Base-by-base conservation (phyloP, 2,113 vertebrate species). In the Corythoichthys intestinalis region DNA sequence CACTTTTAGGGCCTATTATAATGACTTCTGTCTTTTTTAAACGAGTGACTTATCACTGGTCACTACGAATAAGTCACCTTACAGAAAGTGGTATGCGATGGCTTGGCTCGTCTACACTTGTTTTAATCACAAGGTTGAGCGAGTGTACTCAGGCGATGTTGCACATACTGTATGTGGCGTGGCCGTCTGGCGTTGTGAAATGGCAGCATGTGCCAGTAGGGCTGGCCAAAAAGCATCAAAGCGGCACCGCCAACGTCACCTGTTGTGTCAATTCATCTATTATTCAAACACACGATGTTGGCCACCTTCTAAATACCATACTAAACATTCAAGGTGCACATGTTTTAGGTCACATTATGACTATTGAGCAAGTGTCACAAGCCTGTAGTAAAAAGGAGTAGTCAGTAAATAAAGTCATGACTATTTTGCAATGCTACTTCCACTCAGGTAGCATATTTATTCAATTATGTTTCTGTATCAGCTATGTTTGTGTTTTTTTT, bases 181-280 rank as follows among this genome's bases (percentile, higher is more conserved):
- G 11, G 28, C 28, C 20, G 53, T 56, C 53, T 56, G 53, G 20
- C 7, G 28, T 56, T 34, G 1, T n/a, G n/a, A 53, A 20, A 53
- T 15, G 41, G 48, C 48, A 50, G 48, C 48, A 50, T 12, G 14
- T 53, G 50, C 17, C 50, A n/a, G 50, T 4, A n/a, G 14, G 14
- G 48, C 48, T 15, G 20, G 53, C 53, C 53, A 56, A 34, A 56
- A 56, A 53, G 20, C 53, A 56, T 56, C n/a, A 56, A 56, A 56
- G 53, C 3, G 11, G 6, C 52, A 11, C 10, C 28, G 10, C 10
- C n/a, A 54, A 13, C 6, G 8, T 54, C 53, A 54, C 53, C 53
- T 54, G 53, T 34, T 54, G 53, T 2, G 53, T 4, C 20, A 34
- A 20, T 20, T 12, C 28, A 10, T 56, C 20, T 10, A 56, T 56